A percentile compares a stretch with the other conserved stretches of the same genome.
These are phyloP conservation scores for Amorpha juglandis DNA, from an alignment of 2,888 invertebrate species.

Conservation along the genomic window DNA sequence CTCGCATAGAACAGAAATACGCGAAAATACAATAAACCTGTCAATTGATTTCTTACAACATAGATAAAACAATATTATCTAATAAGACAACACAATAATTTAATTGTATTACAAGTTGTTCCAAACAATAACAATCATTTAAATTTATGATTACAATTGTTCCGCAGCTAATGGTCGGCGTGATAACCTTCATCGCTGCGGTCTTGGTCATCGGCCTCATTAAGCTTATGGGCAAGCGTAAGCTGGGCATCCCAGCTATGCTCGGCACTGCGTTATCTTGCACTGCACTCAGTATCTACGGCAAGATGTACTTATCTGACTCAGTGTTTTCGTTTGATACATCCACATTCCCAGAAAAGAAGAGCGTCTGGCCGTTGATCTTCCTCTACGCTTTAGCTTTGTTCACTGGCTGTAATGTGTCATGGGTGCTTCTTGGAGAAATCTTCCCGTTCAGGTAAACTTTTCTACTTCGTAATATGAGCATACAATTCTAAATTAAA, in stretches of 20 bases:
- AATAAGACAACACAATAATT: not conserved
- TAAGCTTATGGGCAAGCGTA: constrained; percentile 72
- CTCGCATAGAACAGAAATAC: no score
- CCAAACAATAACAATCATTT: not conserved
- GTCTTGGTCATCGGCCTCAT: constrained; percentile 65
- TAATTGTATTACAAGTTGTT: not conserved
- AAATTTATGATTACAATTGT: not conserved
- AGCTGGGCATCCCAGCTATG: constrained; percentile 67
- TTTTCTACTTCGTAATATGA: not conserved
- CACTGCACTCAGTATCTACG: constrained; percentile 68
- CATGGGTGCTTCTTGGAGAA: constrained; percentile 83
- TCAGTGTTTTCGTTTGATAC: constrained; percentile 68
- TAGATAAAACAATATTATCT: not conserved
- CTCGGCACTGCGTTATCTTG: constrained; percentile 63
- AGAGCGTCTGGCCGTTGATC: constrained; percentile 62
- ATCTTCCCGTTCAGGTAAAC: constrained; percentile 81
- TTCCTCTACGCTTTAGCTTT: constrained; percentile 64
- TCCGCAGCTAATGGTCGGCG: constrained; percentile 70
- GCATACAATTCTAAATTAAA: not conserved
- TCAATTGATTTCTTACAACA: not conserved
- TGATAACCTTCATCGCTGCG: constrained; percentile 67
- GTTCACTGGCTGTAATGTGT: constrained; percentile 68
- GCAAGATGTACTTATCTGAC: constrained; percentile 54
- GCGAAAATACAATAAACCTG: not conserved
- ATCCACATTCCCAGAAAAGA: constrained; percentile 60